Conservation (phyloP, 2,797 vertebrate species). For the Oreochromis mossambicus region DNA sequence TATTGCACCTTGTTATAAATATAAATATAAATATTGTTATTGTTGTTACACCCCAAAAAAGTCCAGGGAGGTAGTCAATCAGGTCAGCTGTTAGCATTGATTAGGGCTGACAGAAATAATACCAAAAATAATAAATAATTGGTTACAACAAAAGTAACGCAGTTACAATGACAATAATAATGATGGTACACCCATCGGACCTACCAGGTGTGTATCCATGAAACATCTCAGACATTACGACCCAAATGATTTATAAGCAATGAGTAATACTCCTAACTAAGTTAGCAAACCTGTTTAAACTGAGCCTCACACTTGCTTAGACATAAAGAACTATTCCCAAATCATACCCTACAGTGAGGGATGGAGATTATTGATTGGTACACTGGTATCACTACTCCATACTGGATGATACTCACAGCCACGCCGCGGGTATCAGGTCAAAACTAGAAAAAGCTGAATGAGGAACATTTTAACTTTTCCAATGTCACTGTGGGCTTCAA, state of each 20-base stretch:
- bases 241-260: neutral
- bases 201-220: neutral
- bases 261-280: fast-evolving
- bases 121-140: neutral
- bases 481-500: neutral
- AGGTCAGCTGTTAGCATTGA: neutral
- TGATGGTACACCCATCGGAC: neutral
- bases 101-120: neutral
- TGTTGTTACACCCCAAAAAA: neutral
- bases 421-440: neutral
- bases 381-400: neutral
- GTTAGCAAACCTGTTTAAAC: neutral
- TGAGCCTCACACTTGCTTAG: fast-evolving
- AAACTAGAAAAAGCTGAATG: neutral
- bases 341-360: fast-evolving
- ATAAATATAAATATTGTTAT: neutral
- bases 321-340: neutral
- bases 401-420: neutral
- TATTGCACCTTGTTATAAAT: neutral
- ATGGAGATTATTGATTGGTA: neutral
- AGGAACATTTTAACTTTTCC: neutral
- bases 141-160: neutral
- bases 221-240: neutral
- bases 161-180: fast-evolving
- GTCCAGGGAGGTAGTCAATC: neutral